Evolutionary conservation across 2,888 invertebrate genomes (phyloP).

Genomic region (Melinaea marsaeus): DNA sequence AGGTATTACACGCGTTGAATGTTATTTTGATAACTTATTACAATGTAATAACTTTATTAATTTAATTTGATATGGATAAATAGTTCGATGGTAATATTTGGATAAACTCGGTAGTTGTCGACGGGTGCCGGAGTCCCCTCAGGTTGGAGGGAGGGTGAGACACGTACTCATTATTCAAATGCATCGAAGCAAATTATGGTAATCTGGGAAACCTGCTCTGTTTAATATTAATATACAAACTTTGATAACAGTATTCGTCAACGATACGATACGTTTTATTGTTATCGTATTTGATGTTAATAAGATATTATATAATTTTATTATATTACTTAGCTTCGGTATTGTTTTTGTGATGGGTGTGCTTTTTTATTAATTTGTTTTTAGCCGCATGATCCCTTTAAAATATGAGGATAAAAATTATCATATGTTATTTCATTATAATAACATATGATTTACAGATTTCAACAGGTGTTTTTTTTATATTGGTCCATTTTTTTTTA

Average conservation of each 20-base stretch:
- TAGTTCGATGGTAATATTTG: constrained; percentile 19
- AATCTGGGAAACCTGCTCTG: constrained; percentile 75
- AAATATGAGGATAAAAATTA: too few relatives aligned
- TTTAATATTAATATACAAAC: constrained; percentile 75
- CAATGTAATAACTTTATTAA: constrained; percentile 3
- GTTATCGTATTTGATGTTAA: not conserved
- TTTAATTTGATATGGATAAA: constrained; percentile 9
- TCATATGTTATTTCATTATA: too few relatives aligned
- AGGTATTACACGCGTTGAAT: too few relatives aligned
- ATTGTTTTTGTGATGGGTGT: too few relatives aligned
- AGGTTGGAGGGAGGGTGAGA: constrained; percentile 48
- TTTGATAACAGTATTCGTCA: constrained; percentile 44
- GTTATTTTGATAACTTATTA: not conserved
- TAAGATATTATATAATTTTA: constrained; percentile 4
- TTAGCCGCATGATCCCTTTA: too few relatives aligned
- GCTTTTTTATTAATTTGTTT: too few relatives aligned
- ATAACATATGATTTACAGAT: too few relatives aligned
- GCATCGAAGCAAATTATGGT: constrained; percentile 77
- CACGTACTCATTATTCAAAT: constrained; percentile 77
- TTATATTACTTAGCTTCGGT: not conserved
- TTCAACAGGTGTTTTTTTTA: too few relatives aligned
- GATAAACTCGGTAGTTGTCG: constrained; percentile 28
- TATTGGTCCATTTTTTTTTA: too few relatives aligned
- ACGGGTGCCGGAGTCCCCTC: constrained; percentile 27
- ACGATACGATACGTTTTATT: constrained; percentile 17